Base-by-base conservation (phyloP, 2,888 invertebrate genomes). In the Orchesellides sinensis region DNA sequence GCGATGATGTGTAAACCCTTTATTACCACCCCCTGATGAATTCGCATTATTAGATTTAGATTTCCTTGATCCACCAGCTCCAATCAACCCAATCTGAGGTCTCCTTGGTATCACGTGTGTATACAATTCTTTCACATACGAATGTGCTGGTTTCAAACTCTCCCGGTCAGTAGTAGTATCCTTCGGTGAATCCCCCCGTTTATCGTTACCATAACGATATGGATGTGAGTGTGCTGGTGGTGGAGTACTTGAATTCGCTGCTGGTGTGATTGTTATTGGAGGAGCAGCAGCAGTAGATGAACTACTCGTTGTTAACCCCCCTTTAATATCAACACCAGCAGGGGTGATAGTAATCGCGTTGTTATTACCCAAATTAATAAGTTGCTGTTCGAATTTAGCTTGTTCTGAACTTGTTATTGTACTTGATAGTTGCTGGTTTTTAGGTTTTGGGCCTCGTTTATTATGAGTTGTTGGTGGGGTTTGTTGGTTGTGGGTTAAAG, bases 1-100 rank as follows among this genome's bases (percentile, higher is more conserved):
- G 23, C 68, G 35, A 45, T 69, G 65, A 21, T n/a, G 35, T 12
- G 17, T 17, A 54, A 59, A 17, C 21, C n/a, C 29, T 29, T 12
- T 17, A 21, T 14, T 29, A n/a, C 54, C 6, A n/a, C 14, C n/a
- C 27, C 29, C 17, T 5, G 27, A 5, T 21, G 32, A 27, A 10
- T 96, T 96, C 92, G 96, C 96, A 92, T 96, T 96, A 65, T 85
- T 85, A 19, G 32, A 61, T 35, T 14, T 29, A 25, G 32, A 19
- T 47, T 27, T 54, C 27, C 59, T 25, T n/a, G n/a, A n/a, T 8
- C 40, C n/a, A n/a, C n/a, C 35, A 0, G 69, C 32, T 2, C 73
- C 73, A 47, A 75, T 77, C 72, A 87, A 68, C 27, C 87, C 87
- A 3, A 85, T 74, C 75, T 86, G 87, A 19, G 87, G 87, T 29